Evolutionary conservation across 2,888 invertebrate genomes (phyloP).

Genomic region (Endomychus coccineus): DNA sequence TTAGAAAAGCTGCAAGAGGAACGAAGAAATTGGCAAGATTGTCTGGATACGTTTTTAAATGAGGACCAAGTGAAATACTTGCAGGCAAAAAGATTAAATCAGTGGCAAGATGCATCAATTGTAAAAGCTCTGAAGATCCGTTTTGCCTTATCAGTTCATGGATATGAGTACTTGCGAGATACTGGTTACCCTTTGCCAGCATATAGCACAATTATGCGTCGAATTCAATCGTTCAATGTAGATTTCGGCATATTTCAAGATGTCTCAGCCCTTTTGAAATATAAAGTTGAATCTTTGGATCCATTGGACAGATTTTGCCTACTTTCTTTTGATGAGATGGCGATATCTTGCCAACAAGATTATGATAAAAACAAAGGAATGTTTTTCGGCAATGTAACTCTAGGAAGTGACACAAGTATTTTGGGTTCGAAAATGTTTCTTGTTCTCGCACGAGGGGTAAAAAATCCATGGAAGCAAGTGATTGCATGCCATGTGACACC

Average conservation of each 20-base stretch:
- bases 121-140: conserved; percentile 1
- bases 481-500: conserved; percentile 3
- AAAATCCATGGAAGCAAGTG: conserved; percentile 4
- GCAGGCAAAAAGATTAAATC: not conserved
- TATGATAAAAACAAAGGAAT: no score
- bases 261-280: not conserved
- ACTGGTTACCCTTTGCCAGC: conserved; percentile 3
- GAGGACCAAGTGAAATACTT: not conserved
- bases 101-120: not conserved
- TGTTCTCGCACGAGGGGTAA: not conserved
- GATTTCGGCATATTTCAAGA: conserved; percentile 2
- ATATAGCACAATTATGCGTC: not conserved
- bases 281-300: conserved; percentile 1
- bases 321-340: conserved; percentile 1
- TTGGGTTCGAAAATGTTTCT: not conserved
- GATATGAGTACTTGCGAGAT: not conserved
- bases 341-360: no score
- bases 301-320: not conserved
- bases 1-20: no score
- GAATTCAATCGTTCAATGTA: not conserved
- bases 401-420: not conserved
- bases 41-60: not conserved
- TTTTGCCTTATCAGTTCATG: conserved; percentile 1
- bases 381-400: no score
- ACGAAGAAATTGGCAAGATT: no score